These are phyloP conservation scores for Morpho deidamia DNA, from an alignment of 2,888 invertebrate species.

Conservation along the genomic window DNA sequence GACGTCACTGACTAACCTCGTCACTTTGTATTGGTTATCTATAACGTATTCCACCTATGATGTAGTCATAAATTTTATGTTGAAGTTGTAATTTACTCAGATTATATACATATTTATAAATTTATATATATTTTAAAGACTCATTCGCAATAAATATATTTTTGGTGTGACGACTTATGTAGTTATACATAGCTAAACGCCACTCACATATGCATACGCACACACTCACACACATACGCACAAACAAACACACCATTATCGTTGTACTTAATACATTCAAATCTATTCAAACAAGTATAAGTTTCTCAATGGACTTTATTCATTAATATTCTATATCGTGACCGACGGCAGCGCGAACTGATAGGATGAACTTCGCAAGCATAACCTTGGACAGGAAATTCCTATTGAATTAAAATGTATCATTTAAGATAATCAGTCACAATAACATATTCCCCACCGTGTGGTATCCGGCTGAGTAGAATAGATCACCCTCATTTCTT, in stretches of 20 bases:
- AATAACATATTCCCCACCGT: background rate
- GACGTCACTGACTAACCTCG: constrained; percentile 36
- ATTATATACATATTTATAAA: too few species aligned
- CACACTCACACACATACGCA: too few species aligned
- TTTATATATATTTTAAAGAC: too few species aligned
- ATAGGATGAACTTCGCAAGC: constrained; percentile 16
- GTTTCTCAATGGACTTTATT: background rate
- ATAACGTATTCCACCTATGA: constrained; percentile 9
- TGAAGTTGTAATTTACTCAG: too few species aligned
- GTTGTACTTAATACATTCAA: background rate
- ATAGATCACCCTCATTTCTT: too few species aligned
- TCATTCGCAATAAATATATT: too few species aligned
- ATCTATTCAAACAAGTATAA: background rate
- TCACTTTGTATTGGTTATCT: constrained; percentile 28
- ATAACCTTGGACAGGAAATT: constrained; percentile 18
- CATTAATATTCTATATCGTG: constrained; percentile 12
- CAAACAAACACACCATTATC: too few species aligned
- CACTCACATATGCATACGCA: too few species aligned
- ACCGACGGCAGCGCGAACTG: constrained; percentile 9
- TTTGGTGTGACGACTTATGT: too few species aligned
- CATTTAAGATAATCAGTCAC: background rate
- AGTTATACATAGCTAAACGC: too few species aligned
- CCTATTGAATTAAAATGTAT: constrained; percentile 12
- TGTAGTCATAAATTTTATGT: too few species aligned
- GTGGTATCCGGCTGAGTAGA: too few species aligned